phyloP scores from a whole-genome alignment of 1,140 invertebrate genomes.

The Tetramorium parvispinum region DNA sequence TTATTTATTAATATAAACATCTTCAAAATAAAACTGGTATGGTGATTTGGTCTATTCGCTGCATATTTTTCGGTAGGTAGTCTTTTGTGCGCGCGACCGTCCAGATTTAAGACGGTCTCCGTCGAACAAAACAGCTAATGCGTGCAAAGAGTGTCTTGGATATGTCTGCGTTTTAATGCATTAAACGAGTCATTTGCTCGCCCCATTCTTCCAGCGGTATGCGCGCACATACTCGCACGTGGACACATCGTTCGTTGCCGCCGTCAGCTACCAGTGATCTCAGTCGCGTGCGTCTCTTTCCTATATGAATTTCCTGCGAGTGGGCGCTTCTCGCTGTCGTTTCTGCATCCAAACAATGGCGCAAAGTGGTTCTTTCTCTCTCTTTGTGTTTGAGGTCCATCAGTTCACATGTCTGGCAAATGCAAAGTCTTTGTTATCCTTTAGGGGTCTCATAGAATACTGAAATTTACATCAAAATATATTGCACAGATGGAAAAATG shows the following conservation, averaged over 20 bases:
- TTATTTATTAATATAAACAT: no score
- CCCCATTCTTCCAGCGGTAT: slow-evolving; percentile 26
- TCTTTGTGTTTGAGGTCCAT: slow-evolving; percentile 3
- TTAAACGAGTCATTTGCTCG: slow-evolving; percentile 61
- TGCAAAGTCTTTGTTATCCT: slow-evolving; percentile 28
- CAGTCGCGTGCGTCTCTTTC: slow-evolving; percentile 65
- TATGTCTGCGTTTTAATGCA: slow-evolving; percentile 59
- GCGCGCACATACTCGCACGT: slow-evolving; percentile 60
- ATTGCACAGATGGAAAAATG: background rate
- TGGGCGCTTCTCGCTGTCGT: slow-evolving; percentile 66
- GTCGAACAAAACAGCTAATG: slow-evolving; percentile 38
- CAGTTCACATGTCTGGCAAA: slow-evolving; percentile 9
- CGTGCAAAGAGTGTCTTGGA: slow-evolving; percentile 63
- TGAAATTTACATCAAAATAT: slow-evolving; percentile 1
- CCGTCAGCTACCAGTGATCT: slow-evolving; percentile 56
- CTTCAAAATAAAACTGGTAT: no score
- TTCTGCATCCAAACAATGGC: slow-evolving; percentile 73
- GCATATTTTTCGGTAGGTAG: background rate
- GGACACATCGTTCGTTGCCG: slow-evolving; percentile 26
- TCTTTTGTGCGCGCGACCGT: slow-evolving; percentile 13
- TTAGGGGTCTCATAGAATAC: no score
- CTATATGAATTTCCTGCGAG: slow-evolving; percentile 67
- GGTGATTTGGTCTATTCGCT: background rate
- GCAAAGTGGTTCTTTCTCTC: slow-evolving; percentile 52
- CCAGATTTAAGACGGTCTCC: slow-evolving; percentile 27